Percentiles rank a stretch among this genome's conserved stretches.
Conservation (phyloP, 2,113 vertebrate species). For the Hypanus sabinus region DNA sequence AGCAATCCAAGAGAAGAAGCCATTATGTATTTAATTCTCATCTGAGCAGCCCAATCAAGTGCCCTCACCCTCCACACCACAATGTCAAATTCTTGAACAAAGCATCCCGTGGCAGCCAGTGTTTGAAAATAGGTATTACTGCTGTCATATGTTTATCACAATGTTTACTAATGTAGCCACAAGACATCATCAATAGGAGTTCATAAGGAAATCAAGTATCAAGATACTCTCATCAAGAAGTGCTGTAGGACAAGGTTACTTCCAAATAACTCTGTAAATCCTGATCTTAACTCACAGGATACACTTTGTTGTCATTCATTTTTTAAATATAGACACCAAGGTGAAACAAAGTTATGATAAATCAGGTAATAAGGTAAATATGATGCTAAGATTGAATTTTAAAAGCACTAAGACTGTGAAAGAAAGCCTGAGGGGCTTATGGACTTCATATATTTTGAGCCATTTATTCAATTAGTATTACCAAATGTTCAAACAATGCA, state of each 20-base stretch:
- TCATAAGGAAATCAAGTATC: background rate
- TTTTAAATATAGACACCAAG: slow-evolving; percentile 3
- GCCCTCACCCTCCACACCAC: too few relatives aligned
- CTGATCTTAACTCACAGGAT: background rate
- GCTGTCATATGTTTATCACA: background rate
- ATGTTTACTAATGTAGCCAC: background rate
- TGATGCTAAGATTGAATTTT: background rate
- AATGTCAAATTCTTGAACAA: background rate
- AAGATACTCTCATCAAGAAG: background rate
- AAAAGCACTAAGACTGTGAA: background rate
- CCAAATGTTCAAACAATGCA: background rate
- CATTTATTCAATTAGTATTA: background rate
- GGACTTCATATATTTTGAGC: background rate
- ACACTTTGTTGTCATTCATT: background rate
- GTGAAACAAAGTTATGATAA: background rate
- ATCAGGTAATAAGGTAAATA: background rate
- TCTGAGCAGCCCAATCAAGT: background rate
- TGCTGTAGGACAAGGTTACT: background rate
- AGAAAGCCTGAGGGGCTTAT: background rate
- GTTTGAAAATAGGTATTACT: background rate
- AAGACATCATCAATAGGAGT: background rate
- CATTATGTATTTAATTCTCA: background rate
- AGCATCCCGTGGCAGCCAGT: background rate
- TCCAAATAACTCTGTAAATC: background rate
- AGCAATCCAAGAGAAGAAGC: background rate